Percentiles rank a stretch among this genome's conserved stretches.
Evolutionary conservation across 2,113 vertebrate genomes (phyloP).

Genomic region (Limnothrissa miodon): DNA sequence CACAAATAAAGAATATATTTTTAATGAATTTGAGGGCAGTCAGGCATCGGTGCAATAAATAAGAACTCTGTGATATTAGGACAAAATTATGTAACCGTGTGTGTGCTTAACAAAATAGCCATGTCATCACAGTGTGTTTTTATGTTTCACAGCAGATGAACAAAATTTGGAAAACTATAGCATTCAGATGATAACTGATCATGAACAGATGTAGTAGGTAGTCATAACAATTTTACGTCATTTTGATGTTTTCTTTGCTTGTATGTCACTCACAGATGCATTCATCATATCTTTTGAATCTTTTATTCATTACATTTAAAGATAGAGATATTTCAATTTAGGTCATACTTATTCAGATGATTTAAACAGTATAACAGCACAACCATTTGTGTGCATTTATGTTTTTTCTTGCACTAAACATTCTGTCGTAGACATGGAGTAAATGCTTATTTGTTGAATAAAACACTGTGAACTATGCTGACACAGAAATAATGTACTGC

Average conservation of each 20-base stretch:
- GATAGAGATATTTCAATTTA: not conserved
- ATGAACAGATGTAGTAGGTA: not conserved
- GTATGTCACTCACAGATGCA: not conserved
- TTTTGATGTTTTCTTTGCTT: not conserved
- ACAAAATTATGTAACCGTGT: not conserved
- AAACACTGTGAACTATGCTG: conserved; percentile 9
- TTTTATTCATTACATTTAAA: conserved; percentile 3
- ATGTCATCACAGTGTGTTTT: not conserved
- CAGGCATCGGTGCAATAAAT: conserved; percentile 1
- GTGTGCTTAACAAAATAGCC: not conserved
- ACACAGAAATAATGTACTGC: not conserved
- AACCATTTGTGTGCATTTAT: not conserved
- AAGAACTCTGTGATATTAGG: not conserved
- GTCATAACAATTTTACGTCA: not conserved
- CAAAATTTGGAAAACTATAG: not conserved
- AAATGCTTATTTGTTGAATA: not conserved
- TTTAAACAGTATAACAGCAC: conserved; percentile 9
- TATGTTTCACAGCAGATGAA: not conserved
- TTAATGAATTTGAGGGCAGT: conserved; percentile 48
- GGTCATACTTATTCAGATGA: not conserved
- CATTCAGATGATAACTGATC: not conserved
- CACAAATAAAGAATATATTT: conserved; percentile 65
- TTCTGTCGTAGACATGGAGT: not conserved
- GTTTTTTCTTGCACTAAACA: not conserved
- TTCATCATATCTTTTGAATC: not conserved